Percentiles rank a stretch among this genome's conserved stretches.
Evolutionary conservation across 1,140 invertebrate species (phyloP).

Genomic region (Bombus affinis): DNA sequence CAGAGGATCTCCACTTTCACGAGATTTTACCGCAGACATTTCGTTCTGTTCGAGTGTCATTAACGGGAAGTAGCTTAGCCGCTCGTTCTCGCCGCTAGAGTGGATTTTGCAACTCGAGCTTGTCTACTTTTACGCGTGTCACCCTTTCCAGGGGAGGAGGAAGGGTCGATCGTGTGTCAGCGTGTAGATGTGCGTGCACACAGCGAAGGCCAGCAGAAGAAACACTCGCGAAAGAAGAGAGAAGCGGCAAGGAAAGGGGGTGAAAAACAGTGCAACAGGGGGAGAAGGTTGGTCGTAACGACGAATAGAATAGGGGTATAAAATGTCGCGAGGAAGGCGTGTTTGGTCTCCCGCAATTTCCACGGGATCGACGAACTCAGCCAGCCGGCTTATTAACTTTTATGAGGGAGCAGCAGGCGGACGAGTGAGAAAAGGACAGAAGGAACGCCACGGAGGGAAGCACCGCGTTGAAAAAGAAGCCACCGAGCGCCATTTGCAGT

Average conservation of each 20-base stretch:
- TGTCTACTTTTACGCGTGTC: conserved; percentile 47
- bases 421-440: conserved; percentile 35
- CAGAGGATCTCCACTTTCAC: too few relatives aligned
- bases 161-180: not conserved
- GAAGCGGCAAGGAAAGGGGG: not conserved
- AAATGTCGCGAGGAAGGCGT: conserved; percentile 44
- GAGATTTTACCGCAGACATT: not conserved
- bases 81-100: conserved; percentile 6
- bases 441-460: too few relatives aligned
- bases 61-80: conserved; percentile 16
- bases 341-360: conserved; percentile 60
- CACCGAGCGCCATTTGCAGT: conserved; percentile 14
- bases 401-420: conserved; percentile 34
- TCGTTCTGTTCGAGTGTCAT: conserved; percentile 27
- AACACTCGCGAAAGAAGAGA: conserved; percentile 5
- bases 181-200: not conserved
- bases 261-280: not conserved
- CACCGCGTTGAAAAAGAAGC: conserved; percentile 5
- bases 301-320: conserved; percentile 53
- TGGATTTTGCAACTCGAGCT: conserved; percentile 41
- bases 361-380: conserved; percentile 53
- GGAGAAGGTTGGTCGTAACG: conserved; percentile 52
- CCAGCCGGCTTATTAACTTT: conserved; percentile 62
- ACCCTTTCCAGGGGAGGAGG: conserved; percentile 1
- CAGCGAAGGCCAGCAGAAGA: not conserved